phyloP scores from a whole-genome alignment of 2,113 vertebrate genomes.

The Pollachius pollachius region DNA sequence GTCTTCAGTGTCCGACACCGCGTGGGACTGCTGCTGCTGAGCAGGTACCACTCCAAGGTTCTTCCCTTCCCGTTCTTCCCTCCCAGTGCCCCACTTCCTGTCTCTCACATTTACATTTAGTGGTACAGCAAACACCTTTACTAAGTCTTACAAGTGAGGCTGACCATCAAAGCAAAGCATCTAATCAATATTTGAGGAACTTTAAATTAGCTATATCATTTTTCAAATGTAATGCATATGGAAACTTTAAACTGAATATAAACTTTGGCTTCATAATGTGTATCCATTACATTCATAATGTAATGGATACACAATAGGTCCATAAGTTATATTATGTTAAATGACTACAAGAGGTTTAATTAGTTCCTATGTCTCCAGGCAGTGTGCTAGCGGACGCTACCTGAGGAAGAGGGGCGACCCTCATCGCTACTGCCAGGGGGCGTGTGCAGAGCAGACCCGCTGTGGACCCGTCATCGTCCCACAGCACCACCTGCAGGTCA shows the following conservation, averaged over 20 bases:
- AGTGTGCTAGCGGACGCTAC: conserved; percentile 92
- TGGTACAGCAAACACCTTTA: too few species aligned
- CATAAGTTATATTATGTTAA: too few species aligned
- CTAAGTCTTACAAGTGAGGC: too few species aligned
- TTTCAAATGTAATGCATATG: too few species aligned
- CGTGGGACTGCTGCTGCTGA: conserved; percentile 83
- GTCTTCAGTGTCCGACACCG: conserved; percentile 86
- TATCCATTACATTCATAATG: too few species aligned
- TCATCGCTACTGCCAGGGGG: conserved; percentile 88
- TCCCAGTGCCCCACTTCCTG: neutral
- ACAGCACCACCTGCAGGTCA: conserved; percentile 92
- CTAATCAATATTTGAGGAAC: too few species aligned
- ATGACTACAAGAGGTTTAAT: too few species aligned
- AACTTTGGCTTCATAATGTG: too few species aligned
- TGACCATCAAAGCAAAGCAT: too few species aligned
- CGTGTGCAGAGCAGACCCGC: conserved; percentile 83
- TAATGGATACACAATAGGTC: too few species aligned
- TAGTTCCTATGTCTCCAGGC: conserved; percentile 67
- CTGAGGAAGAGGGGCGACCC: conserved; percentile 89
- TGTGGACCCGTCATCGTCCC: conserved; percentile 93
- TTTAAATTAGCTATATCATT: too few species aligned
- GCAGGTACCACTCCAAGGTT: conserved; percentile 74
- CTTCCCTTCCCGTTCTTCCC: neutral
- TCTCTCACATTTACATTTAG: neutral
- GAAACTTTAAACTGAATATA: too few species aligned